Conservation (phyloP, 2,113 vertebrate genomes). For the Papio anubis region DNA sequence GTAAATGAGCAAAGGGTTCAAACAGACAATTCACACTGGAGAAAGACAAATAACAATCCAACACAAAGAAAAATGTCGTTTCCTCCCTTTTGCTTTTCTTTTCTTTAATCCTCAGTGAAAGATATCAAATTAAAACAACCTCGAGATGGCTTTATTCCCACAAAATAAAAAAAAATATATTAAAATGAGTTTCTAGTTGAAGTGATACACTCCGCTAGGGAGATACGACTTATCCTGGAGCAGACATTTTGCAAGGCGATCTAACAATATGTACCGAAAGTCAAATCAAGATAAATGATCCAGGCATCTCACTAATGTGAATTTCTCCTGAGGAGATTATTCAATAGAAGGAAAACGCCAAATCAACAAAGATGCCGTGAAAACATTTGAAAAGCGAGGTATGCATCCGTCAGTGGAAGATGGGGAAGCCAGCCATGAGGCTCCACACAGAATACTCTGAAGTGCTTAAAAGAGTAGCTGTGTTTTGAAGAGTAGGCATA, state of each 20-base stretch:
- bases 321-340: conserved; percentile 44
- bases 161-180: background rate
- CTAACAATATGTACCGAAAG: background rate
- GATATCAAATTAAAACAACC: conserved; percentile 12
- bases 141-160: conserved; percentile 8
- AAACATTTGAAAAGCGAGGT: background rate
- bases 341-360: background rate
- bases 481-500: background rate
- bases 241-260: background rate
- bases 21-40: background rate
- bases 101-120: conserved; percentile 23
- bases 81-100: background rate
- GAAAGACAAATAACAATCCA: background rate
- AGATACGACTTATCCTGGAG: background rate
- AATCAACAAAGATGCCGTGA: conserved; percentile 2
- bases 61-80: background rate
- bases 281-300: conserved; percentile 57
- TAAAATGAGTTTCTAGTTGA: background rate
- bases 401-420: rapidly evolving
- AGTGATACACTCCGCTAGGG: rapidly evolving
- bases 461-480: background rate
- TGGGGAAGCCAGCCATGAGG: background rate
- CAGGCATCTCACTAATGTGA: conserved; percentile 5
- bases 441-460: background rate
- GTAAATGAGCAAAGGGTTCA: conserved; percentile 7